These are phyloP conservation scores for Diadophis punctatus DNA, from an alignment of 2,113 vertebrate genomes.

Conservation along the genomic window DNA sequence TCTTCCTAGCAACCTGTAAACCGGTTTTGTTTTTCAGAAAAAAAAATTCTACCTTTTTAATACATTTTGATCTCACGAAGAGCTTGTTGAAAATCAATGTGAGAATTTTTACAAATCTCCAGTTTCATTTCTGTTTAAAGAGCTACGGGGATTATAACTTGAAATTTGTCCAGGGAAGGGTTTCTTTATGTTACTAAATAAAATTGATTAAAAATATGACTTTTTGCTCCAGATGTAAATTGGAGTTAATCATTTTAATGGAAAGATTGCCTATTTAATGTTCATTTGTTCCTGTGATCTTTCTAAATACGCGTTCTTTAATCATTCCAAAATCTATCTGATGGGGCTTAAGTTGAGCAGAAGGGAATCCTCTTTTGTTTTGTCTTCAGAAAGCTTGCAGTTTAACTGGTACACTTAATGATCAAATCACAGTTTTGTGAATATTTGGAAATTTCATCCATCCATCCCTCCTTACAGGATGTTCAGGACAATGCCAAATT, in stretches of 20 bases:
- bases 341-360: neutral
- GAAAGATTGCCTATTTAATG: neutral
- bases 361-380: neutral
- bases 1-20: slow-evolving; percentile 4
- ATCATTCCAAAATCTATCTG: neutral
- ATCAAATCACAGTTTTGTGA: neutral
- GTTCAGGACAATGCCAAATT: neutral
- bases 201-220: neutral
- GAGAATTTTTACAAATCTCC: neutral
- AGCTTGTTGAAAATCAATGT: slow-evolving; percentile 16
- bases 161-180: neutral
- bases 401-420: neutral
- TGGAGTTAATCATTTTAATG: neutral
- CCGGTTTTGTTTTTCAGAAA: neutral
- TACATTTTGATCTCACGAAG: slow-evolving; percentile 5
- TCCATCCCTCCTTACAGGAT: neutral
- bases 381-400: neutral
- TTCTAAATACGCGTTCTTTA: neutral
- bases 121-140: neutral
- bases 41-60: slow-evolving; percentile 8
- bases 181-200: slow-evolving; percentile 7
- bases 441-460: neutral
- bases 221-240: neutral
- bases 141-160: neutral
- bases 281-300: neutral